Base-by-base conservation (phyloP, 92 coral and sea anemone genomes). In the Meandrina meandrites region DNA sequence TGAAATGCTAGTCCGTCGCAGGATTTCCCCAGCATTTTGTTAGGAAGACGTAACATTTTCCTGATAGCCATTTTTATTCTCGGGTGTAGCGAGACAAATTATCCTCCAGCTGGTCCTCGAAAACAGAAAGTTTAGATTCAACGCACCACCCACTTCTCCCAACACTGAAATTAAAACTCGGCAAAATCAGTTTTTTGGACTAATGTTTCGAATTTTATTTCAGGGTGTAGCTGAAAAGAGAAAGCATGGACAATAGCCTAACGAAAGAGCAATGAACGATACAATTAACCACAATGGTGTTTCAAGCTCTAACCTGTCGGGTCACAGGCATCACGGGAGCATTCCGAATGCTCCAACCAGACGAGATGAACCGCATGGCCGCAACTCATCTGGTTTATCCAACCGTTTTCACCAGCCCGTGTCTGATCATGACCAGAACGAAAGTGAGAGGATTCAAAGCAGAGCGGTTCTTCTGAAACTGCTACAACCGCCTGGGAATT, bases 391-490 rank as follows among this genome's bases (percentile, higher is more conserved):
- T 1, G 45, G 47, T 8, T 57, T 79, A 56, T n/a, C 87, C n/a
- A 62, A 78, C 64, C 76, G 34, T 10, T 40, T 31, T 76, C 17
- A 64, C 24, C 7, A 35, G 19, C 51, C 82, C 45, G 80, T 11
- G 14, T 54, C 72, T 53, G 31, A 56, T 5, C 51, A 56, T 27
- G 37, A 42, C 60, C 15, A 32, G 4, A 54, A 62, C 8, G 87
- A 75, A 31, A 45, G 10, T 17, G 83, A 77, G 60, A 69, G 50
- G 11, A 45, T 64, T 85, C 82, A 85, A 31, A 77, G 51, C 70
- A 48, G 88, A 77, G 88, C 78, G 15, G 77, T 85, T 32, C 88
- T 85, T 85, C 70, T 85, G 48, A 78, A 77, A 21, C 31, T 85
- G 34, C 48, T 85, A 8, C 88, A 85, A 32, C 82, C 88, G 22